Conservation (phyloP, 1,140 invertebrate genomes). For the Bombus soroeensis region DNA sequence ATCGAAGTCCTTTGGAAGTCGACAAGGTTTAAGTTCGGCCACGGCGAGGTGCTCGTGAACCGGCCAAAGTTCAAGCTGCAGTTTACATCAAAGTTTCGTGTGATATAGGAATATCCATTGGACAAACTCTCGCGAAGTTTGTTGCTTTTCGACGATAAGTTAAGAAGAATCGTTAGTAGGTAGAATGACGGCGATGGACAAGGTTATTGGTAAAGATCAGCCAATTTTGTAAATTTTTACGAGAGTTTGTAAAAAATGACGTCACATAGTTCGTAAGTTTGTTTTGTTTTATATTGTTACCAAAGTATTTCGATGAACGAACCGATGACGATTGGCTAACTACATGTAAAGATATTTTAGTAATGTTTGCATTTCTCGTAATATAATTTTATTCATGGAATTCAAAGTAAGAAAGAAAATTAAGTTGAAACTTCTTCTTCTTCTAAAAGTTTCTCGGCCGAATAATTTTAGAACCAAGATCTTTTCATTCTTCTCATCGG, state of each 20-base stretch:
- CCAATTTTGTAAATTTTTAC: no score
- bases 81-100: neutral
- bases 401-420: neutral
- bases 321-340: no score
- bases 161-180: neutral
- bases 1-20: slow-evolving; percentile 4
- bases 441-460: neutral
- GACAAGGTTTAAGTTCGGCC: neutral
- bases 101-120: slow-evolving; percentile 1
- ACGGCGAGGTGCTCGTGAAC: neutral
- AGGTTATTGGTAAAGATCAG: no score
- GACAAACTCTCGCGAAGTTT: neutral
- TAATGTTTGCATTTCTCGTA: neutral
- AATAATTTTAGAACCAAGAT: neutral
- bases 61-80: neutral
- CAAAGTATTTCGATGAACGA: neutral
- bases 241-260: no score
- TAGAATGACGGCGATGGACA: neutral
- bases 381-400: neutral
- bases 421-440: neutral
- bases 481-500: neutral
- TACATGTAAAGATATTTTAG: no score
- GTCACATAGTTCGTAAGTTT: no score
- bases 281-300: no score
- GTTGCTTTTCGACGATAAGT: neutral